Conservation (phyloP, 2,888 invertebrate species). For the Drosophila monieri region DNA sequence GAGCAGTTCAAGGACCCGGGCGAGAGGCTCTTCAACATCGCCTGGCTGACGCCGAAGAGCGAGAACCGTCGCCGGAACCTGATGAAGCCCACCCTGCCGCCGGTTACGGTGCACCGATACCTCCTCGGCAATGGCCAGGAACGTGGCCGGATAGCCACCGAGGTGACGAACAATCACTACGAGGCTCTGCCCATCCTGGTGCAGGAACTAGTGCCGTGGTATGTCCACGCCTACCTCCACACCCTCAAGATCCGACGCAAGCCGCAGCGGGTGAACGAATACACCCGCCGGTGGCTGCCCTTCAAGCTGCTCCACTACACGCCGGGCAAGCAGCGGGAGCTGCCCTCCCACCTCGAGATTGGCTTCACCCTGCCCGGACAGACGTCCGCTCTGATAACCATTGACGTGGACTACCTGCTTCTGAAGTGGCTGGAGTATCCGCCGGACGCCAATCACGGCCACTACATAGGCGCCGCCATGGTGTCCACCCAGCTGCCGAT, state of each 20-base stretch:
- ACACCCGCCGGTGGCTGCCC: constrained; percentile 70
- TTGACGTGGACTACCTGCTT: constrained; percentile 97
- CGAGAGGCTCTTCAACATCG: constrained; percentile 88
- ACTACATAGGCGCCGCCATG: constrained; percentile 95
- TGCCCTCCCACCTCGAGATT: constrained; percentile 95
- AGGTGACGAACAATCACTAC: constrained; percentile 92
- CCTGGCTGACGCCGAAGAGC: constrained; percentile 82
- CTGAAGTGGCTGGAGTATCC: constrained; percentile 99
- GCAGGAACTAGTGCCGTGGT: constrained; percentile 96
- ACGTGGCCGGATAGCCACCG: constrained; percentile 94
- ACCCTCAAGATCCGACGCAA: constrained; percentile 85
- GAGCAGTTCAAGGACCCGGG: constrained; percentile 77
- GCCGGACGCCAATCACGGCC: constrained; percentile 99
- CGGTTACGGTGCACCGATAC: constrained; percentile 91
- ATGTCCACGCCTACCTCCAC: constrained; percentile 94
- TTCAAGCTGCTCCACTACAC: constrained; percentile 86
- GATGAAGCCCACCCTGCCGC: constrained; percentile 85
- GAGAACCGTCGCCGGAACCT: constrained; percentile 45
- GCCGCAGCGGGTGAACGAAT: constrained; percentile 43
- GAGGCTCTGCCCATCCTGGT: constrained; percentile 90
- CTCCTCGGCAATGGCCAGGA: constrained; percentile 96
- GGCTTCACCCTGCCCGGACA: constrained; percentile 91
- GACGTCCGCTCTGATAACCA: constrained; percentile 91
- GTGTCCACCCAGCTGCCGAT: constrained; percentile 91
- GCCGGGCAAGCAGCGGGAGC: constrained; percentile 93